Conservation (phyloP, 2,113 vertebrate species). For the Xiphophorus couchianus region DNA sequence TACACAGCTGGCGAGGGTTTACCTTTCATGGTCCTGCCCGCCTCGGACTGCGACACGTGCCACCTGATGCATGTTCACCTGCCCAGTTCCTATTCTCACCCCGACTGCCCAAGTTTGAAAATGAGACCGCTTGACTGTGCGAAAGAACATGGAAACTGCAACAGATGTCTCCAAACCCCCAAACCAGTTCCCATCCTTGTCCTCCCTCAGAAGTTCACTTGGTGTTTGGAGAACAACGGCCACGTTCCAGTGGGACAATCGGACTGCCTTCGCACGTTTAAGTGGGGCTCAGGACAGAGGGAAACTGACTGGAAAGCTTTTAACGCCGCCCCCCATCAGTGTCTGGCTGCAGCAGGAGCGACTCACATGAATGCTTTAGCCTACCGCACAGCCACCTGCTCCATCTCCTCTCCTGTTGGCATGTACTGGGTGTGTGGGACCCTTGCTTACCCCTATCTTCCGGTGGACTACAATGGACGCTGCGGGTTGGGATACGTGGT, state of each 20-base stretch:
- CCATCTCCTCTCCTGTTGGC: conserved; percentile 54
- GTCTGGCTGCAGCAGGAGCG: conserved; percentile 38
- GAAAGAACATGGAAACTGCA: conserved; percentile 25
- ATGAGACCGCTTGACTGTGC: conserved; percentile 52
- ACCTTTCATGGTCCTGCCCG: conserved; percentile 61
- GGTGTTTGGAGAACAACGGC: conserved; percentile 60
- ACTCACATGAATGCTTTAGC: conserved; percentile 31
- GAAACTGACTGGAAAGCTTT: not conserved
- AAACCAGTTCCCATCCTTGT: conserved; percentile 45
- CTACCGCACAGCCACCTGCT: conserved; percentile 36
- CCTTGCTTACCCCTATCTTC: conserved; percentile 50
- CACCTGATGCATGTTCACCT: conserved; percentile 43
- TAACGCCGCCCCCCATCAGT: conserved; percentile 21
- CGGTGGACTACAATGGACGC: conserved; percentile 56
- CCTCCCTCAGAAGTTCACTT: conserved; percentile 40
- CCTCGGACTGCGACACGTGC: conserved; percentile 62
- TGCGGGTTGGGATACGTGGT: conserved; percentile 56
- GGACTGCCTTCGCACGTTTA: conserved; percentile 44
- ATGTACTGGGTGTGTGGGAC: conserved; percentile 66
- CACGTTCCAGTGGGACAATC: conserved; percentile 26
- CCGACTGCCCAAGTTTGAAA: conserved; percentile 19
- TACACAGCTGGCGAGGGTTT: conserved; percentile 57
- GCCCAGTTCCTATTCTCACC: conserved; percentile 32
- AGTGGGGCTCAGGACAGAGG: not conserved
- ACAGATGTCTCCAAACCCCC: conserved; percentile 35